These are phyloP conservation scores for Promerops cafer DNA, from an alignment of 2,113 vertebrate species.

Conservation along the genomic window DNA sequence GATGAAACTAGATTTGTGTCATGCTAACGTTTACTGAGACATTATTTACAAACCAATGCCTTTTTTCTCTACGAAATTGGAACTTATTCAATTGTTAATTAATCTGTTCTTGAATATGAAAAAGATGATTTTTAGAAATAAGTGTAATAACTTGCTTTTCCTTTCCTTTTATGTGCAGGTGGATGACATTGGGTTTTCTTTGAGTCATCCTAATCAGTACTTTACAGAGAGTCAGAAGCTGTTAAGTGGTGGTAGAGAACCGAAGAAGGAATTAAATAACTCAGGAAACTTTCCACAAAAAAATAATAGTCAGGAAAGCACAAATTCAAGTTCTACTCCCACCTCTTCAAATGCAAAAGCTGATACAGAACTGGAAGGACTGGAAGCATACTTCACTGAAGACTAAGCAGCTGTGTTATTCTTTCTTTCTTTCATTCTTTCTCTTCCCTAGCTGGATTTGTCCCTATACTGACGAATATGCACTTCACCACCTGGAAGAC, in stretches of 20 bases:
- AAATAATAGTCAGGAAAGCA: slow-evolving; percentile 45
- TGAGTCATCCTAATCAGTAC: slow-evolving; percentile 97
- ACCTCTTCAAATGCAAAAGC: slow-evolving; percentile 29
- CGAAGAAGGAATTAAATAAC: slow-evolving; percentile 78
- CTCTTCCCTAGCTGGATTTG: background rate
- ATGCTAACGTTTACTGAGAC: background rate
- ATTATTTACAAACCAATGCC: background rate
- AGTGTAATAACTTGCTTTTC: background rate
- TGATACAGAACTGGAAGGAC: slow-evolving; percentile 75
- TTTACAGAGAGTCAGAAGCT: slow-evolving; percentile 86
- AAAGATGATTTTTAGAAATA: background rate
- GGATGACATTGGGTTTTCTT: slow-evolving; percentile 86
- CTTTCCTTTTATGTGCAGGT: slow-evolving; percentile 70
- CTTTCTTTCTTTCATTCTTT: background rate
- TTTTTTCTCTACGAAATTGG: background rate
- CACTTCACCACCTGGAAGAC: background rate
- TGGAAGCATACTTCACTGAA: slow-evolving; percentile 81
- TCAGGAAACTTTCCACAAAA: slow-evolving; percentile 69
- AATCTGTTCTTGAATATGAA: background rate
- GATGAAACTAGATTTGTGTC: background rate
- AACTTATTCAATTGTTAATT: background rate
- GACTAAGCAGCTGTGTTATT: slow-evolving; percentile 20
- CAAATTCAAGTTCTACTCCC: background rate
- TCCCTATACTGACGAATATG: background rate
- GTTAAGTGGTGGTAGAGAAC: slow-evolving; percentile 74